Conservation (phyloP, 2,797 vertebrate genomes). For the Lepilemur ruficaudatus region DNA sequence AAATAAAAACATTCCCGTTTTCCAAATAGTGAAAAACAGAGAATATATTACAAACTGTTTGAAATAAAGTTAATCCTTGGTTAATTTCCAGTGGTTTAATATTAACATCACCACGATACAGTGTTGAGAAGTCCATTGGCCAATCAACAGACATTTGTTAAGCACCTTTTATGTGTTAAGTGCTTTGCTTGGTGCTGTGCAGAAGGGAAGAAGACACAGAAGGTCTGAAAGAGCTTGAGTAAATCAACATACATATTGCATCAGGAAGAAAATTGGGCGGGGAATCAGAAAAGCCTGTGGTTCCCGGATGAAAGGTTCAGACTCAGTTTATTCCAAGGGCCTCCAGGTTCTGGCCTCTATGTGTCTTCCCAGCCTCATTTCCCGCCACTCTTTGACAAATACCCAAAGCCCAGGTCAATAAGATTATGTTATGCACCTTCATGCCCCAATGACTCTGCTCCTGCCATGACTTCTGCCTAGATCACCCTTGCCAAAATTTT, state of each 20-base stretch:
- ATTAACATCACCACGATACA: rapidly evolving
- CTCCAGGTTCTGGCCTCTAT: not conserved
- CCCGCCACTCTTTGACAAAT: not conserved
- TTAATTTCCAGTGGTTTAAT: not conserved
- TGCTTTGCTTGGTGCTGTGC: not conserved
- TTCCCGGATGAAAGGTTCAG: not conserved
- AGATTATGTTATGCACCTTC: not conserved
- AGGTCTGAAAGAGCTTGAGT: not conserved
- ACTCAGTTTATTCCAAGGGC: not conserved
- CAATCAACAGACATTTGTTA: not conserved
- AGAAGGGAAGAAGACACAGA: not conserved
- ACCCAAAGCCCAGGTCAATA: no score
- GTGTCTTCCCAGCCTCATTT: not conserved
- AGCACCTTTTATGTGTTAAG: not conserved
- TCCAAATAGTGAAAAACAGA: not conserved
- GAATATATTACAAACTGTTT: not conserved
- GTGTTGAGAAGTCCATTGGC: not conserved
- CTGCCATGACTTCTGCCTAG: not conserved
- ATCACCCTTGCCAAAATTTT: not conserved
- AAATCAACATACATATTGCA: not conserved
- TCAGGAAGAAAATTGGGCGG: not conserved
- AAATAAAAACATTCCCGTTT: not conserved
- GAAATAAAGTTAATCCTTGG: not conserved
- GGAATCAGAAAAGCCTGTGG: not conserved
- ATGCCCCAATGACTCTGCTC: not conserved